phyloP scores from a whole-genome alignment of 37 sponge, comb jelly and placozoan genomes.

The Cliona cf. orientalis region DNA sequence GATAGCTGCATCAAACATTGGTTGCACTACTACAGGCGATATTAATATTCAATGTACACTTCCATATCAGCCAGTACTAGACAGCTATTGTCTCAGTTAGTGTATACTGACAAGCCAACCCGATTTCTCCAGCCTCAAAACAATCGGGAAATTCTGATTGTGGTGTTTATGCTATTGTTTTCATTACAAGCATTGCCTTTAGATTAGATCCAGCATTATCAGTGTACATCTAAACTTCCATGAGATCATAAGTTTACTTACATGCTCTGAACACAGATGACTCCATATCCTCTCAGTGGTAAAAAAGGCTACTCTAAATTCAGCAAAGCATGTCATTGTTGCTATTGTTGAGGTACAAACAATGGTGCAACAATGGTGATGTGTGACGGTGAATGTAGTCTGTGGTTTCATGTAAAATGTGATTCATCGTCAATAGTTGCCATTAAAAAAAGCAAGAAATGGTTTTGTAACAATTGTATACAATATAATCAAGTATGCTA shows the following conservation, averaged over 20 bases:
- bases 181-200: neutral
- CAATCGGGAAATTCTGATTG: constrained; percentile 13
- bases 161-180: constrained; percentile 7
- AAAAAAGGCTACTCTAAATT: neutral
- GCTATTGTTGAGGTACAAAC: too few species aligned
- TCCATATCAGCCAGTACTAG: neutral
- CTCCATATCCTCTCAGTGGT: neutral
- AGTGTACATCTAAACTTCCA: neutral
- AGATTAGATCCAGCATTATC: neutral
- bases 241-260: neutral
- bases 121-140: constrained; percentile 4
- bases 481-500: too few species aligned
- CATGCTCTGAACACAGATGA: neutral
- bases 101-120: neutral
- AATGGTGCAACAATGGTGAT: too few species aligned
- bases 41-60: constrained; percentile 9
- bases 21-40: neutral
- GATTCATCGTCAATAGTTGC: too few species aligned
- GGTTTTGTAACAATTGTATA: too few species aligned
- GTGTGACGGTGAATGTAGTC: too few species aligned
- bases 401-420: too few species aligned
- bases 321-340: too few species aligned
- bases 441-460: too few species aligned
- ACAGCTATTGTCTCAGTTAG: neutral
- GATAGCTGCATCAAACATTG: neutral